A percentile compares a stretch with the other conserved stretches of the same genome.
phyloP scores from a whole-genome alignment of 2,113 vertebrate species.

The Propithecus coquereli region DNA sequence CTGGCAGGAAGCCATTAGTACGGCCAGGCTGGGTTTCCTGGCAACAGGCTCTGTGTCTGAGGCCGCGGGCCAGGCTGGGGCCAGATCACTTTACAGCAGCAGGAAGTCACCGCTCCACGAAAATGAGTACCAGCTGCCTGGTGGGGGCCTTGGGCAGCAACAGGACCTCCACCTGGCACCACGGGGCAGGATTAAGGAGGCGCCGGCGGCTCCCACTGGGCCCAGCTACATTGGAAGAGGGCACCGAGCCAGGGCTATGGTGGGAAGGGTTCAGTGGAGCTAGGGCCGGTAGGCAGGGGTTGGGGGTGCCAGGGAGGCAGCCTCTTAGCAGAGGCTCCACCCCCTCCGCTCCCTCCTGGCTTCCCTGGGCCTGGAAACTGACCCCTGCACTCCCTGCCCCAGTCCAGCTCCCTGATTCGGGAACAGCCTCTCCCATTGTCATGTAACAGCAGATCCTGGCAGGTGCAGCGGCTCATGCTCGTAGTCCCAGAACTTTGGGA shows the following conservation, averaged over 20 bases:
- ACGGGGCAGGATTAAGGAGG: background rate
- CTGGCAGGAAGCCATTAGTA: background rate
- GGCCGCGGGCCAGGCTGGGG: background rate
- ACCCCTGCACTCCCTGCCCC: background rate
- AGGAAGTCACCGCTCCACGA: rapidly evolving
- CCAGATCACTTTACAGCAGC: background rate
- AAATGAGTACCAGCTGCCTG: background rate
- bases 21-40: background rate
- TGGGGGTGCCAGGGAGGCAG: background rate
- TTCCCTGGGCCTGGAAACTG: background rate
- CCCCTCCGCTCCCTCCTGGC: background rate
- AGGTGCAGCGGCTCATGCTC: no score
- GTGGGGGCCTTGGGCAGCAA: background rate
- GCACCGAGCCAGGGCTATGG: background rate
- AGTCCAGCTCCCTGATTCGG: background rate
- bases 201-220: background rate
- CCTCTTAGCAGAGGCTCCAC: background rate
- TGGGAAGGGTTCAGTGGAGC: background rate
- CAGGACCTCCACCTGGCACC: background rate
- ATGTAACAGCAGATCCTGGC: no score
- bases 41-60: background rate
- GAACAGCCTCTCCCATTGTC: background rate
- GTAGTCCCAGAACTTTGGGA: no score
- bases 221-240: background rate
- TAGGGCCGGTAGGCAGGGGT: background rate